Evolutionary conservation across 2,797 vertebrate species (phyloP), one percentile per base, ranked within the genome.

Genomic region (Synanceia verrucosa): DNA sequence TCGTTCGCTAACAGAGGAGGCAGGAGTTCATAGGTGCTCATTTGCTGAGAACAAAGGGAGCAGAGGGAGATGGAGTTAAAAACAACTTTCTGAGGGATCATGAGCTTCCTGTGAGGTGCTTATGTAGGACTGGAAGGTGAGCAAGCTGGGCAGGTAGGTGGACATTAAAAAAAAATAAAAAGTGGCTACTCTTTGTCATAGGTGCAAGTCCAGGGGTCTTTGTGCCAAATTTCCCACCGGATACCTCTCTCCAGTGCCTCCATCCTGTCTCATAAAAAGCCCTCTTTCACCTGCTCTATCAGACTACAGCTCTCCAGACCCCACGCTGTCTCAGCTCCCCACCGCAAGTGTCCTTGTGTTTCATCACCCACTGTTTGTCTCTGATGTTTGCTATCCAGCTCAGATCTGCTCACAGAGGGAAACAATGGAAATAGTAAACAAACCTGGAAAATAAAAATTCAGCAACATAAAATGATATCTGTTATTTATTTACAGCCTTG

Each of bases 391-490:
- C 68, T 57, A 75, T 78, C 61, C 50, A 4, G 64, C 74, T 89
- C 72, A 73, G 64, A 85, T 77, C 79, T 55, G 63, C 71, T 73
- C 19, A 0, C 69, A 33, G 24, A 24, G 48, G 66, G 44, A 77
- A 60, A 81, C 76, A 81, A 76, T 46, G 46, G 74, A 74, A 60
- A 62, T 59, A 51, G 51, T 80, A 84, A 87, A 89, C 76, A 88
- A 76, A 70, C 65, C 75, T 79, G 67, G 88, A 2, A 28, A 52
- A 66, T 52, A 24, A 2, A 50, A 39, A 63, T 26, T 65, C 33
- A 52, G 56, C 76, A 67, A 34, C 1, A 2, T 64, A 71, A 83
- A 85, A 87, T 81, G 61, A 73, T 83, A 44, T 43, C 73, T 70
- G 76, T 75, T 88, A 61, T 78, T 86, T 53, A 82, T 84, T 60